A percentile compares a stretch with the other conserved stretches of the same genome.
phyloP scores from a whole-genome alignment of 2,797 vertebrate genomes.

The Phrynocephalus vlangalii region DNA sequence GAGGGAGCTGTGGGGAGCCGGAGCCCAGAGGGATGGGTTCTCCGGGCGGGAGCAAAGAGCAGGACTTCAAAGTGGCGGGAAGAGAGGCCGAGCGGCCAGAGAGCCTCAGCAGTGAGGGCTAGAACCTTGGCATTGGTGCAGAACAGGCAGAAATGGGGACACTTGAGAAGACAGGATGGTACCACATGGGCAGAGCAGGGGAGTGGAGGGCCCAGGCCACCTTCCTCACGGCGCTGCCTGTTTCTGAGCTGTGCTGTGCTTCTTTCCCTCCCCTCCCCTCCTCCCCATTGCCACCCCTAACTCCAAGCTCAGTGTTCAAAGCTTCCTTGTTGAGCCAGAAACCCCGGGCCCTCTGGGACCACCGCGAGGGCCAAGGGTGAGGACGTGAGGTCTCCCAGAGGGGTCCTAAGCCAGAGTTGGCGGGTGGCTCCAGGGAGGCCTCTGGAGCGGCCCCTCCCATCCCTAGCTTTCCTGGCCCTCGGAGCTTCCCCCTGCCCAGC shows the following conservation, averaged over 20 bases:
- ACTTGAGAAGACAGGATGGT: not conserved
- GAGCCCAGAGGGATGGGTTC: too few relatives aligned
- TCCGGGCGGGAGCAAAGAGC: too few relatives aligned
- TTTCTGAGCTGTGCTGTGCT: not conserved
- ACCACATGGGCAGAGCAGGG: not conserved
- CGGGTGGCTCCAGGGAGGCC: not conserved
- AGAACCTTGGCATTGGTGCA: not conserved
- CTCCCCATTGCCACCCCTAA: not conserved
- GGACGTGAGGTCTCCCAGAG: too few relatives aligned
- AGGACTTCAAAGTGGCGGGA: not conserved
- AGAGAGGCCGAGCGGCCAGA: not conserved
- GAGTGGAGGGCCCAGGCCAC: too few relatives aligned
- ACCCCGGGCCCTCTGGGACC: too few relatives aligned
- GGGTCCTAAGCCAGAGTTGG: too few relatives aligned
- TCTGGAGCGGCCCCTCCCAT: accelerated
- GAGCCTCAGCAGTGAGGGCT: not conserved
- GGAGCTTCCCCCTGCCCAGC: not conserved
- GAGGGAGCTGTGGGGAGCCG: not conserved
- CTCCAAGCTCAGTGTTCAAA: not conserved
- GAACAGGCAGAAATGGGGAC: not conserved
- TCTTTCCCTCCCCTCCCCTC: not conserved
- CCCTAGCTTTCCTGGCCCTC: not conserved
- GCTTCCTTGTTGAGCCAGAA: not conserved
- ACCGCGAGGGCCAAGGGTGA: too few relatives aligned
- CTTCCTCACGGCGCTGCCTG: not conserved